phyloP scores from a whole-genome alignment of 2,888 invertebrate genomes.

The Rutpela maculata region DNA sequence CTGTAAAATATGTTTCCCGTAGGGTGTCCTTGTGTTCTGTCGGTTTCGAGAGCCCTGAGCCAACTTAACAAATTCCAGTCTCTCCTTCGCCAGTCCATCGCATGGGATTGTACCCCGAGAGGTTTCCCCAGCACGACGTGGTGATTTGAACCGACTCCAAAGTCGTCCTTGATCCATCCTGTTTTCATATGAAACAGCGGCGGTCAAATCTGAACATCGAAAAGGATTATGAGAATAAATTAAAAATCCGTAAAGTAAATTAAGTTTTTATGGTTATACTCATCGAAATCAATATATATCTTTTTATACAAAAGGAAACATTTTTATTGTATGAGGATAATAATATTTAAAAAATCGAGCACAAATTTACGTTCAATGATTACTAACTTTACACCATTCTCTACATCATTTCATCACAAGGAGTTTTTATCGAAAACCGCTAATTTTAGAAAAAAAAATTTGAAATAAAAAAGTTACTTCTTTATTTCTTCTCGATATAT shows the following conservation, averaged over 20 bases:
- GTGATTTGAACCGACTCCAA: slow-evolving; percentile 30
- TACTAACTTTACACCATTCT: no score
- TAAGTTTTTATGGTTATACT: neutral
- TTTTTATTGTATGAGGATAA: no score
- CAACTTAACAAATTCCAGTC: slow-evolving; percentile 69
- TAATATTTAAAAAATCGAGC: no score
- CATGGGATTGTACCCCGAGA: slow-evolving; percentile 58
- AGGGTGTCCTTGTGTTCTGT: slow-evolving; percentile 69
- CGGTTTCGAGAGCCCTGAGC: slow-evolving; percentile 65
- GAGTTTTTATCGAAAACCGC: no score
- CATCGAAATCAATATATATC: neutral
- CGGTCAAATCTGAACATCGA: neutral
- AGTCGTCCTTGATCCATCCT: slow-evolving; percentile 36
- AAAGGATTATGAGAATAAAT: no score
- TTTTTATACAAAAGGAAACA: neutral
- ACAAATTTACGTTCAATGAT: no score
- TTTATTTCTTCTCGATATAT: no score
- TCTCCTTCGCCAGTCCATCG: slow-evolving; percentile 42
- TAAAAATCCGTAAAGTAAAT: no score
- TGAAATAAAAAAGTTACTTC: no score
- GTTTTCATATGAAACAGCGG: slow-evolving; percentile 21
- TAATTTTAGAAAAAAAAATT: no score
- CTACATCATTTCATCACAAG: no score
- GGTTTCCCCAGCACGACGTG: slow-evolving; percentile 56
- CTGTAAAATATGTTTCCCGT: slow-evolving; percentile 71